These are phyloP conservation scores for Rhabditoides inermis DNA, from an alignment of 2,888 invertebrate species.

Conservation along the genomic window DNA sequence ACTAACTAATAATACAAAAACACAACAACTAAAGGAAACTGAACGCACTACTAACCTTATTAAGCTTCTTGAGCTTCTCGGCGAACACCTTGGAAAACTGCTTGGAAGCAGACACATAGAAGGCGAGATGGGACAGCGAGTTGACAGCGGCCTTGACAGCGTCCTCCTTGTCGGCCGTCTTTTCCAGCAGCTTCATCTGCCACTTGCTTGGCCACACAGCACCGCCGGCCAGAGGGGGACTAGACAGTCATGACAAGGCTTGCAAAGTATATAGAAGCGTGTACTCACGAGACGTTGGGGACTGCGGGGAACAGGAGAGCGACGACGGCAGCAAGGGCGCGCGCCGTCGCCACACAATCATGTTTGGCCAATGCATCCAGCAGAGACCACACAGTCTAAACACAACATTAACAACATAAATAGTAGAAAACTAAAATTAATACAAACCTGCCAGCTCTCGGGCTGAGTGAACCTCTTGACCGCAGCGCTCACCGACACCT, in stretches of 20 bases:
- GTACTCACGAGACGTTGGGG: slow-evolving; percentile 6
- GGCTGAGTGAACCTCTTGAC: slow-evolving; percentile 17
- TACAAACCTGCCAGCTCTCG: slow-evolving; percentile 13
- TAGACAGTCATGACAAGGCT: neutral
- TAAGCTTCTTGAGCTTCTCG: slow-evolving; percentile 6
- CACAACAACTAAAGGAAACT: too few relatives aligned
- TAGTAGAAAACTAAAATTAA: neutral
- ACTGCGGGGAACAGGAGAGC: slow-evolving; percentile 5
- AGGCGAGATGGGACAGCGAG: slow-evolving; percentile 12
- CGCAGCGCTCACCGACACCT: slow-evolving; percentile 12
- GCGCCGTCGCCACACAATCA: slow-evolving; percentile 12
- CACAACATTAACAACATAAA: neutral
- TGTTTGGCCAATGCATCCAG: slow-evolving; percentile 17
- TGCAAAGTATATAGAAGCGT: neutral
- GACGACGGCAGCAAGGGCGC: slow-evolving; percentile 11
- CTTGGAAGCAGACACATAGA: slow-evolving; percentile 12
- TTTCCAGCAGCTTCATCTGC: slow-evolving; percentile 2
- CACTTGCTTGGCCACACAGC: slow-evolving; percentile 7
- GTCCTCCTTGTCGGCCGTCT: neutral
- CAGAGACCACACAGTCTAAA: slow-evolving; percentile 16
- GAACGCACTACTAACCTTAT: too few relatives aligned
- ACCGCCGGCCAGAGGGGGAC: neutral
- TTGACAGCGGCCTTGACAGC: neutral
- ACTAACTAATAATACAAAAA: too few relatives aligned
- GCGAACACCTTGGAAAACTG: slow-evolving; percentile 10